These are phyloP conservation scores for Premnoplex brunnescens DNA, from an alignment of 2,797 vertebrate species.

Conservation along the genomic window DNA sequence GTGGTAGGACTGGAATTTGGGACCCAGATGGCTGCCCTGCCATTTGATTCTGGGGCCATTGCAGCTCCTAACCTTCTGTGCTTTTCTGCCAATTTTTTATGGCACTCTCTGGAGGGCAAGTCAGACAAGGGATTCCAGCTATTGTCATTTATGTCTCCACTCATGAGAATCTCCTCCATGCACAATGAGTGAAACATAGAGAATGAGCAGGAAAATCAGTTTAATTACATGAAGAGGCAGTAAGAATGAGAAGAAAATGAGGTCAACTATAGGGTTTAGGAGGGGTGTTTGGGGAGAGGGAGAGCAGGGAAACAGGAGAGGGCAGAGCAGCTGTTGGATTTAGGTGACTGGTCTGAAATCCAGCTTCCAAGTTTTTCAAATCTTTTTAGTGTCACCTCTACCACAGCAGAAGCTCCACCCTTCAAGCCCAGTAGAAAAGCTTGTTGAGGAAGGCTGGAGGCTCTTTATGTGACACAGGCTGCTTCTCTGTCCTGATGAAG, in stretches of 20 bases:
- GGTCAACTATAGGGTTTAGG: constrained; percentile 64
- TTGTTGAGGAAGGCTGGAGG: constrained; percentile 1
- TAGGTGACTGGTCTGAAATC: background rate
- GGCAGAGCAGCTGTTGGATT: background rate
- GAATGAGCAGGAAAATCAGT: constrained; percentile 77
- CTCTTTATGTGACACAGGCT: constrained; percentile 47
- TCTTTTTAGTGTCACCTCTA: constrained; percentile 44
- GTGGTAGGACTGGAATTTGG: constrained; percentile 70
- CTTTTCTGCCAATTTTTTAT: constrained; percentile 57
- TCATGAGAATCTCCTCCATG: constrained; percentile 61
- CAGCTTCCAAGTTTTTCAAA: constrained; percentile 28
- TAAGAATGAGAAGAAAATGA: constrained; percentile 76
- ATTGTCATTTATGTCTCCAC: constrained; percentile 75
- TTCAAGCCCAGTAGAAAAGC: constrained; percentile 17
- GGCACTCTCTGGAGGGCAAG: constrained; percentile 53
- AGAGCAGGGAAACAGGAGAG: background rate
- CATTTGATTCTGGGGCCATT: constrained; percentile 52
- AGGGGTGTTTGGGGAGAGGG: background rate
- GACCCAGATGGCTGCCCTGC: constrained; percentile 69
- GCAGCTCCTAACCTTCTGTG: constrained; percentile 45
- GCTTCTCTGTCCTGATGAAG: constrained; percentile 69
- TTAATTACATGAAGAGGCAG: constrained; percentile 76
- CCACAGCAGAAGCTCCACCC: constrained; percentile 37
- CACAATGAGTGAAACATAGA: constrained; percentile 70
- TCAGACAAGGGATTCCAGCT: constrained; percentile 39